Evolutionary conservation across 2,113 vertebrate genomes (phyloP).

Genomic region (Scolopax mira): DNA sequence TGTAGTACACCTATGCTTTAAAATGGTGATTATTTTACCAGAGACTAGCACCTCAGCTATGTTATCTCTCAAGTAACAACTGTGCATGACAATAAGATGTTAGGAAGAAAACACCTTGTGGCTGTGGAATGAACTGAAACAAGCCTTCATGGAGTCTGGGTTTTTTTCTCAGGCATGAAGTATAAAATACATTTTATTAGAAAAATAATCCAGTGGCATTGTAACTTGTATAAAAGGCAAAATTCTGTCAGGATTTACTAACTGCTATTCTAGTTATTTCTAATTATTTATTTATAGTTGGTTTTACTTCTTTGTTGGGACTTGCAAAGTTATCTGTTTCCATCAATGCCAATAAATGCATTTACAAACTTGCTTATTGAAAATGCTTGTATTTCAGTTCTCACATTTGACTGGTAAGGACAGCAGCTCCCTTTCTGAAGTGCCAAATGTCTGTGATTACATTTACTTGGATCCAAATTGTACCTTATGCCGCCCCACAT

Average conservation of each 20-base stretch:
- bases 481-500: background rate
- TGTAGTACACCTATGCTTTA: conserved; percentile 16
- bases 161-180: background rate
- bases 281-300: background rate
- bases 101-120: background rate
- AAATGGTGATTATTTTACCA: conserved; percentile 40
- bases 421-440: background rate
- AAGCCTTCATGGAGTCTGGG: background rate
- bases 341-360: background rate
- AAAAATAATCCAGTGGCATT: background rate
- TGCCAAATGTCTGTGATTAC: background rate
- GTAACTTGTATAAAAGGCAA: background rate
- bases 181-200: background rate
- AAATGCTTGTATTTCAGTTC: background rate
- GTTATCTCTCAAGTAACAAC: conserved; percentile 26
- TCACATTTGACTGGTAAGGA: background rate
- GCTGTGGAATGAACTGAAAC: conserved; percentile 10
- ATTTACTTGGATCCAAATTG: background rate
- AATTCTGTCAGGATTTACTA: background rate
- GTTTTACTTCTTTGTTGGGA: background rate
- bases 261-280: background rate
- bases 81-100: background rate
- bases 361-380: background rate
- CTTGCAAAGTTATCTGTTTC: background rate
- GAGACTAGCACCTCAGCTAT: background rate